Conservation (phyloP, 2,888 invertebrate genomes). For the Eupeodes luniger region DNA sequence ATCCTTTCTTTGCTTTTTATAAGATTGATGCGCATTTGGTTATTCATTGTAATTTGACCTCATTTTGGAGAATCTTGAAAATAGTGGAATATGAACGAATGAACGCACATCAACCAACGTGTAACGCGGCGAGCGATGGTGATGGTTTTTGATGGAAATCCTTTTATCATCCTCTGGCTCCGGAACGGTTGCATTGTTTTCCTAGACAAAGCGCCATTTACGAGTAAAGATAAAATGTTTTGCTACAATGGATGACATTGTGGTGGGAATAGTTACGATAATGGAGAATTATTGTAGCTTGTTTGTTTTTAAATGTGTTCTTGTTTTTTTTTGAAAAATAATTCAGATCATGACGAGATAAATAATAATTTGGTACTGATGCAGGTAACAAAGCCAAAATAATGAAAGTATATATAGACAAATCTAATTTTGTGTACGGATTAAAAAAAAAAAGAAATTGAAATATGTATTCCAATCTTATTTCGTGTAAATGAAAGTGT, state of each 20-base stretch:
- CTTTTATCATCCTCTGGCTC: slow-evolving; percentile 12
- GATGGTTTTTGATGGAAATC: slow-evolving; percentile 34
- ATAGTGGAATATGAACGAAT: slow-evolving; percentile 24
- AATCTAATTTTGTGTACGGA: too few species aligned
- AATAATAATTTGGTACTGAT: too few species aligned
- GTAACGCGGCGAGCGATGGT: neutral
- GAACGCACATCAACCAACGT: neutral
- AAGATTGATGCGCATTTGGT: slow-evolving; percentile 59
- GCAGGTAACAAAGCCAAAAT: too few species aligned
- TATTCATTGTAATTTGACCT: slow-evolving; percentile 73
- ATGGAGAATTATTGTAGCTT: neutral
- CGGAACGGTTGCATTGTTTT: slow-evolving; percentile 55
- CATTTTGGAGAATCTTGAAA: slow-evolving; percentile 40
- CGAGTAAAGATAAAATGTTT: slow-evolving; percentile 25
- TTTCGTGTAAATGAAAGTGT: too few species aligned
- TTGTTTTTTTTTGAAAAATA: neutral
- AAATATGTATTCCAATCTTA: too few species aligned
- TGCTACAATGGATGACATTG: slow-evolving; percentile 48
- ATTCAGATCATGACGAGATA: neutral
- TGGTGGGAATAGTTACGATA: slow-evolving; percentile 26
- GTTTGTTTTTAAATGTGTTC: neutral
- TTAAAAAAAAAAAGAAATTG: too few species aligned
- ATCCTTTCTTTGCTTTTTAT: slow-evolving; percentile 23
- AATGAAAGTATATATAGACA: too few species aligned
- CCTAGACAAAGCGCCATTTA: slow-evolving; percentile 35